A percentile compares a stretch with the other conserved stretches of the same genome.
Conservation (phyloP, 2,113 vertebrate species). For the Dicentrarchus labrax region DNA sequence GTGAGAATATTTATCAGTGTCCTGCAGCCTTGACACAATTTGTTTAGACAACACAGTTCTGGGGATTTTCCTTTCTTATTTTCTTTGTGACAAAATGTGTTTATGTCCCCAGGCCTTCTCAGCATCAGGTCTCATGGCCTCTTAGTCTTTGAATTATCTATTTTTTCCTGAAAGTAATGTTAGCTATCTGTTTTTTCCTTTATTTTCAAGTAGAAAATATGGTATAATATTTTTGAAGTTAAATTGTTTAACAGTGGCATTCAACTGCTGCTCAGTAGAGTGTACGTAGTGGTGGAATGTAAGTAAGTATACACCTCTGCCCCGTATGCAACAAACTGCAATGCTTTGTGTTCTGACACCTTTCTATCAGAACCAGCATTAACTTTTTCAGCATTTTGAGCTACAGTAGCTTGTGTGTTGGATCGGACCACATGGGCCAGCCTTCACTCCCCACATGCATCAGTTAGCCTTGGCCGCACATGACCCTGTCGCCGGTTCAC, state of each 20-base stretch:
- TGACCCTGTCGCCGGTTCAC: no score
- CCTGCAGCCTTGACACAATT: constrained; percentile 38
- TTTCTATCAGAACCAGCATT: no score
- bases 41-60: constrained; percentile 7
- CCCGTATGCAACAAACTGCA: no score
- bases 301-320: no score
- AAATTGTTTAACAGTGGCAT: neutral
- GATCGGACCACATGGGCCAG: no score
- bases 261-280: neutral
- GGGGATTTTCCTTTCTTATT: constrained; percentile 37
- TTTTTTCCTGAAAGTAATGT: constrained; percentile 16
- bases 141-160: constrained; percentile 47
- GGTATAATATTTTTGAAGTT: neutral
- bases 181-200: neutral
- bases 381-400: no score
- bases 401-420: no score
- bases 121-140: constrained; percentile 32
- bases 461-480: no score
- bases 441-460: no score
- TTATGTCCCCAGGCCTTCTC: constrained; percentile 38
- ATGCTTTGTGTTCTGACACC: no score
- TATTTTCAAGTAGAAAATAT: neutral
- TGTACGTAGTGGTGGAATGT: neutral
- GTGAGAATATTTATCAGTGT: constrained; percentile 42
- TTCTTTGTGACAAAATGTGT: constrained; percentile 38